Base-by-base conservation (phyloP, 2,888 invertebrate genomes). In the Drosophila ustulata region DNA sequence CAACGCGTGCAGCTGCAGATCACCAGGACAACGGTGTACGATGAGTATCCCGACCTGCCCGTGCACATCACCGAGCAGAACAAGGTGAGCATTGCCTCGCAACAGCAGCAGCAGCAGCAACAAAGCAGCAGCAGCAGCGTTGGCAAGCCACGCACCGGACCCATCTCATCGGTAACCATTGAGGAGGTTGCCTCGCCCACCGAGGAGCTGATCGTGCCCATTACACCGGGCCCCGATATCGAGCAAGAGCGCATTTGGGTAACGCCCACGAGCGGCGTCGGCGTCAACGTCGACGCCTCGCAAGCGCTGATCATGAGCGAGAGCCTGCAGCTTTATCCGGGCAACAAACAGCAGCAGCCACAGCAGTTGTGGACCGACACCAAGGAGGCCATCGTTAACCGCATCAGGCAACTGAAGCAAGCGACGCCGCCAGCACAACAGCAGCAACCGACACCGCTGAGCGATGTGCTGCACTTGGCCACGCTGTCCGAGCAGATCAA, bases 401-500 rank as follows among this genome's bases (percentile, higher is more conserved):
- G 94, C 71, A 92, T 94, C 11, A 94, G 93, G 71, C 94, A 94
- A 71, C 87, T 94, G 6, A 94, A 94, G 66, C 86, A 90, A 52
- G 71, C 87, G 0, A 93, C 94, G 51, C 93, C 93, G 2, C 86
- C 90, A 52, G 71, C 87, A 0, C 93, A 94, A 50, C 93, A 93
- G 2, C 92, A 92, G 6, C 93, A 93, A 3, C 52, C 49, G 6
- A 82, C 94, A 13, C 93, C 94, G 61, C 89, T 95, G n/a, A 94
- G 94, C 52, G 94, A 94, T 81, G 93, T 95, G 1, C 90, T 95
- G n/a, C 94, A 94, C 73, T 92, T 95, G 53, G 94, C 95, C 0
- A 94, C 94, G 0, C 88, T 95, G 0, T 93, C 94, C 47, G 94
- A 95, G 80, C 92, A 93, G 59, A 90, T 94, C 6, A 93, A 93